A percentile compares a stretch with the other conserved stretches of the same genome.
Conservation (phyloP, 2,888 invertebrate genomes). For the Polydrusus pterygomalis region DNA sequence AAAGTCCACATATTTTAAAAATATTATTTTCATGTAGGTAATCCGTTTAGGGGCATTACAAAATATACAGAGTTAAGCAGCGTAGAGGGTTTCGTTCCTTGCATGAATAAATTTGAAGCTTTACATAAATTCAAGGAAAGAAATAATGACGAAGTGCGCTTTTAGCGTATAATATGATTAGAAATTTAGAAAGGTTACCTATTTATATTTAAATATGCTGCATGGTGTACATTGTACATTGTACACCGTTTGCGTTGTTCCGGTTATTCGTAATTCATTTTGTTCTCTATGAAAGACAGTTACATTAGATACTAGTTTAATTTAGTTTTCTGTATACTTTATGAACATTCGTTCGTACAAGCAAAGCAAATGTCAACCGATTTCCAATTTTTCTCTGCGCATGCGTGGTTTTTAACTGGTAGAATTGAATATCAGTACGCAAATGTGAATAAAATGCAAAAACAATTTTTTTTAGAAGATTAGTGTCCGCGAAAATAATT, state of each 20-base stretch:
- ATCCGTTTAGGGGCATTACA: slow-evolving; percentile 6
- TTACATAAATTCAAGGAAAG: slow-evolving; percentile 13
- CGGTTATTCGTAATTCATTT: too few relatives aligned
- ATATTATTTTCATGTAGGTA: neutral
- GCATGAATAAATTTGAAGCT: slow-evolving; percentile 15
- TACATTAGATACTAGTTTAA: too few relatives aligned
- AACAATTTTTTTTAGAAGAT: too few relatives aligned
- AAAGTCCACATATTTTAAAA: neutral
- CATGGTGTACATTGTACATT: neutral
- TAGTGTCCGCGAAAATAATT: too few relatives aligned
- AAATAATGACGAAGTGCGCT: slow-evolving; percentile 16
- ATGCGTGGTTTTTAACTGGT: too few relatives aligned
- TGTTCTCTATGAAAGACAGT: too few relatives aligned
- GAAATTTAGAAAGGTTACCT: neutral
- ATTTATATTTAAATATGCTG: slow-evolving; percentile 5
- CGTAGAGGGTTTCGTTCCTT: neutral
- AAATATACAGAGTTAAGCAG: slow-evolving; percentile 2
- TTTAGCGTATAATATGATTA: neutral
- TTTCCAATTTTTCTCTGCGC: too few relatives aligned
- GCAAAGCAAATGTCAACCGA: too few relatives aligned
- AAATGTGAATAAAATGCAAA: too few relatives aligned
- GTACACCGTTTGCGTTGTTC: neutral
- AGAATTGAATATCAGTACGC: too few relatives aligned
- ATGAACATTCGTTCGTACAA: too few relatives aligned
- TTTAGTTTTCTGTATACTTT: too few relatives aligned